Percentiles rank a stretch among this genome's conserved stretches.
phyloP scores from a whole-genome alignment of 2,888 invertebrate species.

The Platycheirus rosarum region DNA sequence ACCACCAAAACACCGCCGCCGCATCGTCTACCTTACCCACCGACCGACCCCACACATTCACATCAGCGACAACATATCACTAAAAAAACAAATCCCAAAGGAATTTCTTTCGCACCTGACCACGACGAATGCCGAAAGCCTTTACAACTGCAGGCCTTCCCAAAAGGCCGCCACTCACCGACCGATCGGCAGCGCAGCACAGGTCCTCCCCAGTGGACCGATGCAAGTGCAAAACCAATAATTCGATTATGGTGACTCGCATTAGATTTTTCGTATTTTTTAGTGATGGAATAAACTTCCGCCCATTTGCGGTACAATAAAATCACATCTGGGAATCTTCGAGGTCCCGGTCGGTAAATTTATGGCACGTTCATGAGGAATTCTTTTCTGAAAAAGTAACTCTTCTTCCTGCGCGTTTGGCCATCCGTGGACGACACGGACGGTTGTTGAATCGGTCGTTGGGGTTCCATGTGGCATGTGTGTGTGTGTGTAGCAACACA shows the following conservation, averaged over 20 bases:
- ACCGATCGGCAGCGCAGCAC: background rate
- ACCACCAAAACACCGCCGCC: conserved; percentile 33
- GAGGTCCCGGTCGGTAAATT: conserved; percentile 69
- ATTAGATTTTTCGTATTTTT: conserved; percentile 60
- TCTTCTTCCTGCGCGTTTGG: background rate
- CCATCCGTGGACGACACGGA: background rate
- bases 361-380: conserved; percentile 70
- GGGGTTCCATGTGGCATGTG: conserved; percentile 10
- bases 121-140: conserved; percentile 64
- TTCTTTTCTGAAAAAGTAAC: conserved; percentile 58
- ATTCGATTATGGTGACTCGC: conserved; percentile 74
- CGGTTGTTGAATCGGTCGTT: background rate
- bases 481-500: conserved; percentile 52
- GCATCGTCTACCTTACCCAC: conserved; percentile 36
- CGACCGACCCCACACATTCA: conserved; percentile 45
- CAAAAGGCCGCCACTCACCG: conserved; percentile 13
- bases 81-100: conserved; percentile 58
- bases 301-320: conserved; percentile 75
- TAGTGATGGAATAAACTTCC: conserved; percentile 68
- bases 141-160: conserved; percentile 22
- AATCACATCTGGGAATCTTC: conserved; percentile 75
- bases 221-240: conserved; percentile 70
- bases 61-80: conserved; percentile 43
- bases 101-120: conserved; percentile 75
- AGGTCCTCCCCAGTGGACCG: conserved; percentile 23